Base-by-base conservation (phyloP, 2,113 vertebrate genomes). In the Delphinapterus leucas region DNA sequence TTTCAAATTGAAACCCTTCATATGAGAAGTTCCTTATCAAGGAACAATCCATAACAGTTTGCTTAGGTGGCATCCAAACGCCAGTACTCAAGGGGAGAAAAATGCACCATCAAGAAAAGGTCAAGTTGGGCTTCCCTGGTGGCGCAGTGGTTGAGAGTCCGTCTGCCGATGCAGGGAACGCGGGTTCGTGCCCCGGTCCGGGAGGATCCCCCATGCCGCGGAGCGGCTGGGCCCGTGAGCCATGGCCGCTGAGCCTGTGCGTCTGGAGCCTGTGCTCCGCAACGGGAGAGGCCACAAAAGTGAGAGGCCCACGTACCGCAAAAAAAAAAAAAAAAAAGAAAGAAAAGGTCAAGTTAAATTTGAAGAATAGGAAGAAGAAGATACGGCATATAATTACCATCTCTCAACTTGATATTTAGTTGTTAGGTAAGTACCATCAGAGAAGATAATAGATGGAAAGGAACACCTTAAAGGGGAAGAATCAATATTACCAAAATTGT, bases 331-430 rank as follows among this genome's bases (percentile, higher is more conserved):
- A 47, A 47, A 47, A 12, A 47, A 13, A 47, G 36, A 47, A 41
- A 84, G 76, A 88, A 92, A 95, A 86, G 90, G 65, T 88, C 77
- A 93, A 53, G n/a, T 87, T 53, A 60, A 81, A 86, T 8, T 17
- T 4, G 18, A 55, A 92, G 79, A 82, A 31, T 18, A 70, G 9
- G 10, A 47, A 92, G 79, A 82, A 31, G 14, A 70, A 67, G 65
- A 36, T 38, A n/a, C 38, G 13, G 20, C 60, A n/a, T 76, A 25
- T 70, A 76, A 91, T 73, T 81, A 85, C 28, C n/a, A 7, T 76
- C 31, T 88, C 70, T 47, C 44, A 71, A 76, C 17, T 84, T 9
- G 11, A 73, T 85, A 77, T 58, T 76, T 55, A 58, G 82, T 63
- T 31, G 17, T 68, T 53, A 76, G 58, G 61, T 47, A 86, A 94